Evolutionary conservation across 2,797 vertebrate species (phyloP).

Genomic region (Lepus townsendii): DNA sequence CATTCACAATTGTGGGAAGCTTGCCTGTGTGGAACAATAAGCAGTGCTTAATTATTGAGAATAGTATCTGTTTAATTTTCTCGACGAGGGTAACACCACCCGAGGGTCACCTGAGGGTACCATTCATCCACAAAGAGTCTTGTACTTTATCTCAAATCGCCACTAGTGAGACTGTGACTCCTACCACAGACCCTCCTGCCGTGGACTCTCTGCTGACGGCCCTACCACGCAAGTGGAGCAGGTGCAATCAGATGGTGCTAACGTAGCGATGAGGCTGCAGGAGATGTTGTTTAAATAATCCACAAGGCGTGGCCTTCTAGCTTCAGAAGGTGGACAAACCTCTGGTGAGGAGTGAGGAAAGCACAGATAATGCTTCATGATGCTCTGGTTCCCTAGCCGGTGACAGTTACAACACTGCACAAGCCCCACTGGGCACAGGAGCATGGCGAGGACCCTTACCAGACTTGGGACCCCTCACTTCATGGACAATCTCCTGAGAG

Average conservation of each 20-base stretch:
- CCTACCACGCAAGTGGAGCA: neutral
- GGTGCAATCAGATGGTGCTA: neutral
- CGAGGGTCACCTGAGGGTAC: neutral
- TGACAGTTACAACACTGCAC: accelerated
- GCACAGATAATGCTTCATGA: neutral
- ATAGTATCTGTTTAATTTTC: neutral
- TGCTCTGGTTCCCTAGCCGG: too few relatives aligned
- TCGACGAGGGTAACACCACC: neutral
- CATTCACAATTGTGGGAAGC: slow-evolving; percentile 38
- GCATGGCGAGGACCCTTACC: accelerated
- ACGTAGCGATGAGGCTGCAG: neutral
- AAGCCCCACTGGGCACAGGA: neutral
- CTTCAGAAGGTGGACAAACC: neutral
- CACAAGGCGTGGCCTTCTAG: neutral
- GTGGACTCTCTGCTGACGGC: neutral
- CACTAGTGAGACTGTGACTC: too few relatives aligned
- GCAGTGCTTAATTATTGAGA: slow-evolving; percentile 3
- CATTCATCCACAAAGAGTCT: neutral
- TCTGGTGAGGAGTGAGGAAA: too few relatives aligned
- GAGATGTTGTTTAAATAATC: neutral
- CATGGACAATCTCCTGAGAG: accelerated
- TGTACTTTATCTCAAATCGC: neutral
- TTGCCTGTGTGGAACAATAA: neutral
- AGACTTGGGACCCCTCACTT: neutral
- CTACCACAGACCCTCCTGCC: neutral